phyloP scores from a whole-genome alignment of 2,113 vertebrate genomes.

The Epinephelus lanceolatus region DNA sequence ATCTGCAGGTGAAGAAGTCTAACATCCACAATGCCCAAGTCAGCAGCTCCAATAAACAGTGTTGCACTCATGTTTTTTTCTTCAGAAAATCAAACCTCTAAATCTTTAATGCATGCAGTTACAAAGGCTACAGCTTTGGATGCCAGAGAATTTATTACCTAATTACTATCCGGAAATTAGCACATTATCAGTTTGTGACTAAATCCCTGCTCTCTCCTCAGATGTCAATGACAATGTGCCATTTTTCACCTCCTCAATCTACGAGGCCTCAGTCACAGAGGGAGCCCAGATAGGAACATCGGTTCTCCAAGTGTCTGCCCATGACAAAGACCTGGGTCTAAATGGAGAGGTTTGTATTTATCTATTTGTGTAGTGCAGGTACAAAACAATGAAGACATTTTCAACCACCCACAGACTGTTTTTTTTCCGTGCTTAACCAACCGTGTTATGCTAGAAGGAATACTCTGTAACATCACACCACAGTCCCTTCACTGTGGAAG shows the following conservation, averaged over 20 bases:
- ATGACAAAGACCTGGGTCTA: constrained; percentile 89
- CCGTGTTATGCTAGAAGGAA: constrained; percentile 9
- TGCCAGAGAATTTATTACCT: background rate
- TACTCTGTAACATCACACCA: constrained; percentile 19
- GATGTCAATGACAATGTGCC: constrained; percentile 96
- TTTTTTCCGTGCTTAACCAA: constrained; percentile 23
- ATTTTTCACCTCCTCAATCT: constrained; percentile 93
- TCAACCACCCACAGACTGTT: background rate
- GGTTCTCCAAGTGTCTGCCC: constrained; percentile 90
- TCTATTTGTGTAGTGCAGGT: background rate
- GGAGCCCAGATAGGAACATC: constrained; percentile 87
- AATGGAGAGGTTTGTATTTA: constrained; percentile 87
- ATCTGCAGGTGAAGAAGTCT: background rate
- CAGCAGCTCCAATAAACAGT: background rate
- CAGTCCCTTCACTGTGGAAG: constrained; percentile 8
- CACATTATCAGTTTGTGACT: constrained; percentile 13
- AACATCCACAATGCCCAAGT: background rate
- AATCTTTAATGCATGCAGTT: constrained; percentile 19
- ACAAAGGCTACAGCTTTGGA: background rate
- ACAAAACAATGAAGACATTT: background rate
- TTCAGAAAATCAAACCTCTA: constrained; percentile 16
- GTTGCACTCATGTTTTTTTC: background rate
- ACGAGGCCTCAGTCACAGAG: constrained; percentile 90
- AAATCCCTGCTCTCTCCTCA: constrained; percentile 59
- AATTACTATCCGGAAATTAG: constrained; percentile 12